These are phyloP conservation scores for Dryomyza anilis DNA, from an alignment of 2,888 invertebrate species.

Conservation along the genomic window DNA sequence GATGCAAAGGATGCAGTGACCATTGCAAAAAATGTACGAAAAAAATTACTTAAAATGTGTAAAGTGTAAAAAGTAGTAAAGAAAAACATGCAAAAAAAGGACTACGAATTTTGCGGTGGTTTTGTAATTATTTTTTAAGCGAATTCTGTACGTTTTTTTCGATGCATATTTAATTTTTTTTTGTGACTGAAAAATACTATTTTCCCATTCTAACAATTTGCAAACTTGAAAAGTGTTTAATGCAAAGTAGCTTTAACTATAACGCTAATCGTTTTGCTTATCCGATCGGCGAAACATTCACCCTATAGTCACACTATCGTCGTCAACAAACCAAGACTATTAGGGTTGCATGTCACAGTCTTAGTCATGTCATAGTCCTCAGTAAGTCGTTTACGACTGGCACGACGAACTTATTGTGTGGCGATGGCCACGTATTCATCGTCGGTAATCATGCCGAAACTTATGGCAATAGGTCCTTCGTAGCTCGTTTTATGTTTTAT, in stretches of 20 bases:
- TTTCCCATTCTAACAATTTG: not conserved
- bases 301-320: not conserved
- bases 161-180: not conserved
- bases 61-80: constrained; percentile 28
- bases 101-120: constrained; percentile 32
- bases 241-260: too few species aligned
- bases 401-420: too few species aligned
- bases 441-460: constrained; percentile 28
- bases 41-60: constrained; percentile 4
- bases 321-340: not conserved
- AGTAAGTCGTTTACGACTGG: too few species aligned
- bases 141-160: too few species aligned
- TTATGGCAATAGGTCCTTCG: constrained; percentile 16
- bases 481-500: not conserved
- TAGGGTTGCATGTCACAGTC: not conserved
- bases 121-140: constrained; percentile 33
- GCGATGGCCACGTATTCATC: not conserved
- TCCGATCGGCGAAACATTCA: not conserved
- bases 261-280: not conserved
- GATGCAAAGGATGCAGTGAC: constrained; percentile 10
- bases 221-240: not conserved
- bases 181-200: not conserved
- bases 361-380: too few species aligned
- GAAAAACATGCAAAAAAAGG: constrained; percentile 11
- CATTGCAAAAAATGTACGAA: not conserved